These are phyloP conservation scores for Aphaenogaster ashmeadi DNA, from an alignment of 1,140 invertebrate genomes.

Conservation along the genomic window DNA sequence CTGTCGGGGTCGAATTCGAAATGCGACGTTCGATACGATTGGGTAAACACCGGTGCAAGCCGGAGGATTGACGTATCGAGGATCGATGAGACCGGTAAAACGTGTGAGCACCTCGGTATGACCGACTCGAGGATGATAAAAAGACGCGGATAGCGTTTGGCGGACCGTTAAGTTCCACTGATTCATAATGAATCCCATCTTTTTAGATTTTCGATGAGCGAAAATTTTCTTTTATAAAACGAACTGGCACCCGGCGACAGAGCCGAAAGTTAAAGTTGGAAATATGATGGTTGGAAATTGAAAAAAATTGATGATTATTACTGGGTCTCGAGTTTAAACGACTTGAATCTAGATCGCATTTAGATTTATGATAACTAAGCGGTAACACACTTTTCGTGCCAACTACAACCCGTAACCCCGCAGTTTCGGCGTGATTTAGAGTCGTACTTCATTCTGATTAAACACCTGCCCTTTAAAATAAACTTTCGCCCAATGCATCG, in stretches of 20 bases:
- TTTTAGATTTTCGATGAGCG: slow-evolving; percentile 20
- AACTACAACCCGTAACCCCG: neutral
- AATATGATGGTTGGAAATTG: neutral
- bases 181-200: slow-evolving; percentile 48
- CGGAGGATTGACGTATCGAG: neutral
- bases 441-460: neutral
- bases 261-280: slow-evolving; percentile 33
- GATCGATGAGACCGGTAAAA: slow-evolving; percentile 34
- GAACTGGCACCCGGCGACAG: neutral
- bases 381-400: neutral
- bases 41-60: neutral
- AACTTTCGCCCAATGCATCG: neutral
- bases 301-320: slow-evolving; percentile 29
- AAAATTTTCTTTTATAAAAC: neutral
- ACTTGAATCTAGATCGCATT: neutral
- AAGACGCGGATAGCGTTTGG: slow-evolving; percentile 26
- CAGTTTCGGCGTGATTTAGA: neutral
- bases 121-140: neutral
- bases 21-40: neutral
- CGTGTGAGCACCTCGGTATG: neutral
- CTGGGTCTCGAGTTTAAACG: neutral
- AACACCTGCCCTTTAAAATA: neutral
- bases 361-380: slow-evolving; percentile 14
- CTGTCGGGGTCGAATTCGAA: slow-evolving; percentile 17
- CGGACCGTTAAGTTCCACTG: slow-evolving; percentile 32